phyloP scores from a whole-genome alignment of 2,797 vertebrate species.

The Otolemur crassicaudatus region DNA sequence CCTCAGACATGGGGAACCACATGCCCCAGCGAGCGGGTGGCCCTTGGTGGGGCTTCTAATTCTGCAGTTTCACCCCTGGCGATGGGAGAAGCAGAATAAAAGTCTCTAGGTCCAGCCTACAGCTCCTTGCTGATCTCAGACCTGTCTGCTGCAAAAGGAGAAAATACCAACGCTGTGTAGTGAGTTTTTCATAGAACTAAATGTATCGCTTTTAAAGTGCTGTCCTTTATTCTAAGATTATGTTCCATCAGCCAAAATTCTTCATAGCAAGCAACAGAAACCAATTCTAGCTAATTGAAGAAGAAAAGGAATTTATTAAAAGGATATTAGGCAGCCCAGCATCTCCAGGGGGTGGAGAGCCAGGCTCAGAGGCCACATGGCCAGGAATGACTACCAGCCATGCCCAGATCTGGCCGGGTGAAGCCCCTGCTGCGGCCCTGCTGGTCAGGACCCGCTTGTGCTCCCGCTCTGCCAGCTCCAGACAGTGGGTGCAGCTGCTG shows the following conservation, averaged over 20 bases:
- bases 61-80: neutral
- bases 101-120: neutral
- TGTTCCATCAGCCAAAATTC: neutral
- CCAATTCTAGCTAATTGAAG: slow-evolving; percentile 42
- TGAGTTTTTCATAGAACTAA: neutral
- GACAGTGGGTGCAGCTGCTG: accelerated
- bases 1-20: too few species aligned
- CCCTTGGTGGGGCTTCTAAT: neutral
- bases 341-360: neutral
- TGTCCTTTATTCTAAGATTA: neutral
- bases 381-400: neutral
- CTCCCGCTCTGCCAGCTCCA: neutral
- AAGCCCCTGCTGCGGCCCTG: neutral
- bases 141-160: neutral
- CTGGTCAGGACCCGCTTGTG: neutral
- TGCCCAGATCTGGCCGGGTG: neutral
- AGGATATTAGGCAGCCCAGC: neutral
- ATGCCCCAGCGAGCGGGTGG: neutral
- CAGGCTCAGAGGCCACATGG: neutral
- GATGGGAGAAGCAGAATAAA: neutral
- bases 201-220: neutral
- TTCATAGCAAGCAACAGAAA: slow-evolving; percentile 43
- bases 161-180: neutral
- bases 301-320: slow-evolving; percentile 40
- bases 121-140: neutral